Percentiles rank a stretch among this genome's conserved stretches.
Conservation (phyloP, 2,797 vertebrate genomes). For the Alca torda region DNA sequence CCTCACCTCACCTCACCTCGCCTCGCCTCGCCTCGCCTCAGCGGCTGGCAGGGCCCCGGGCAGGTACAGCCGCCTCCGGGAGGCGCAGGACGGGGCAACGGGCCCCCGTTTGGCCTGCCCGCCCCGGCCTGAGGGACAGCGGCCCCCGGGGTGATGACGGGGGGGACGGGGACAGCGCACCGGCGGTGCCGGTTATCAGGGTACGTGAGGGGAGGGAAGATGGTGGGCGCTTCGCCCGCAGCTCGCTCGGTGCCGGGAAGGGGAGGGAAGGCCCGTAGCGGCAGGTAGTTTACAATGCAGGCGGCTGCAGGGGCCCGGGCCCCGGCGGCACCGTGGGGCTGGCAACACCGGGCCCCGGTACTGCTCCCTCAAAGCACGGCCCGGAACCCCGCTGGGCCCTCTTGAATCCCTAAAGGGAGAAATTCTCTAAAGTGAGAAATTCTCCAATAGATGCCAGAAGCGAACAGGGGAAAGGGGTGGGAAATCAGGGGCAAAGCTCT, state of each 20-base stretch:
- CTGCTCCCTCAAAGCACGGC: not conserved
- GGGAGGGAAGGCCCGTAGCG: not conserved
- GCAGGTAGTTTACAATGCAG: not conserved
- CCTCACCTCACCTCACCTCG: not conserved
- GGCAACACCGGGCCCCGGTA: not conserved
- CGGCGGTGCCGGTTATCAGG: not conserved
- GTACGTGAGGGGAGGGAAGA: not conserved
- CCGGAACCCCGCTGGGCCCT: not conserved
- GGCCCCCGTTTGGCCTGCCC: not conserved
- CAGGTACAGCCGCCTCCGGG: not conserved
- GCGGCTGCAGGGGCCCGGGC: not conserved
- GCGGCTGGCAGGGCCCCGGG: not conserved
- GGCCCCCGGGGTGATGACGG: not conserved
- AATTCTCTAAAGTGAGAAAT: not conserved
- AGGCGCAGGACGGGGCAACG: not conserved
- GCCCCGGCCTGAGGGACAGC: not conserved
- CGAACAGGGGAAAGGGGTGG: accelerated
- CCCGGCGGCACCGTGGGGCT: not conserved
- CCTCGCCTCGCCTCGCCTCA: not conserved
- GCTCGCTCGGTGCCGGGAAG: not conserved
- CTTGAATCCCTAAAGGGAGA: too few relatives aligned
- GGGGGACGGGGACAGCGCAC: not conserved
- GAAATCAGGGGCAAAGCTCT: accelerated
- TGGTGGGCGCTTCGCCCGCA: not conserved
- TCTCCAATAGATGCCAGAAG: not conserved